Evolutionary conservation across 2,113 vertebrate genomes (phyloP).

Genomic region (Psammodynastes pulverulentus): DNA sequence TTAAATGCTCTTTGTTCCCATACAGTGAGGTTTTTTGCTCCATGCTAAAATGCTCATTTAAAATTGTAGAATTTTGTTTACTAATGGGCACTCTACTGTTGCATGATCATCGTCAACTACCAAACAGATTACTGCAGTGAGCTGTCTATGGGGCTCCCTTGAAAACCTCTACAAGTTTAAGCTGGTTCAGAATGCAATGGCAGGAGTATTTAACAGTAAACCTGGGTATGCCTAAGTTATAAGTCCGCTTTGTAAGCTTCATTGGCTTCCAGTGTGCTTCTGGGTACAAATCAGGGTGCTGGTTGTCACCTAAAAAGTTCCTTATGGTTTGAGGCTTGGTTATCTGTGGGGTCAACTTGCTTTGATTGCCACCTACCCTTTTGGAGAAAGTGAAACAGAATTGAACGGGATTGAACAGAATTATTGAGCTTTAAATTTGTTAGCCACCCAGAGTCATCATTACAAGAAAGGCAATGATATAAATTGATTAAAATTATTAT

Average conservation of each 20-base stretch:
- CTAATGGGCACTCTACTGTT: not conserved
- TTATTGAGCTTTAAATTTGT: not conserved
- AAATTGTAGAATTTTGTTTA: not conserved
- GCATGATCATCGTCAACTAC: not conserved
- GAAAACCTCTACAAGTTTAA: not conserved
- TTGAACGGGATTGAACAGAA: not conserved
- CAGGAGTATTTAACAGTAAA: not conserved
- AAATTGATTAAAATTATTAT: not conserved
- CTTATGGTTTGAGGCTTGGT: not conserved
- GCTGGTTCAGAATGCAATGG: not conserved
- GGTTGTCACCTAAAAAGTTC: not conserved
- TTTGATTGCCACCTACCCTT: not conserved
- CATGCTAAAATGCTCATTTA: not conserved
- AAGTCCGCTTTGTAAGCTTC: not conserved
- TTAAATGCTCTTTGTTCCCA: not conserved
- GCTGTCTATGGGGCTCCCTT: not conserved
- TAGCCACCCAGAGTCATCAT: not conserved
- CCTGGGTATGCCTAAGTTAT: not conserved
- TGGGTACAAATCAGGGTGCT: not conserved
- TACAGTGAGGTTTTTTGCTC: not conserved
- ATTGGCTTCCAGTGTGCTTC: not conserved
- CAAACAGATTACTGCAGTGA: not conserved
- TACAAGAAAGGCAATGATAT: not conserved
- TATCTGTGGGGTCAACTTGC: not conserved
- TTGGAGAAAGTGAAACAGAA: not conserved